Percentiles rank a stretch among this genome's conserved stretches.
These are phyloP conservation scores for human DNA, from an alignment of 2,113 vertebrate species.

Conservation along the genomic window GRCh38 chr5:126946001-126946500, in stretches of 20 bases:
- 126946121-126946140: neutral
- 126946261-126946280: neutral
- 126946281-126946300: neutral
- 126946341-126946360: neutral
- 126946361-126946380: neutral
- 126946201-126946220: neutral
- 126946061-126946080: neutral
- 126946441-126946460: neutral
- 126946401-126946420: neutral
- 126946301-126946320: neutral
- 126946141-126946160: neutral
- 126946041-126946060: constrained; percentile 22
- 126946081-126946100: neutral
- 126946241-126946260: neutral
- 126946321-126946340: neutral
- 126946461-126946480: neutral
- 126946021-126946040: neutral
- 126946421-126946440: neutral
- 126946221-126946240: neutral
- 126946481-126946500: neutral
- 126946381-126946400: neutral
- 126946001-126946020: neutral
- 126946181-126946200: neutral
- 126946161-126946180: neutral
- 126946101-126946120: neutral